Evolutionary conservation across 1,140 invertebrate species (phyloP), one percentile per base, ranked within the genome.

Genomic region (Phenacoccus solenopsis): DNA sequence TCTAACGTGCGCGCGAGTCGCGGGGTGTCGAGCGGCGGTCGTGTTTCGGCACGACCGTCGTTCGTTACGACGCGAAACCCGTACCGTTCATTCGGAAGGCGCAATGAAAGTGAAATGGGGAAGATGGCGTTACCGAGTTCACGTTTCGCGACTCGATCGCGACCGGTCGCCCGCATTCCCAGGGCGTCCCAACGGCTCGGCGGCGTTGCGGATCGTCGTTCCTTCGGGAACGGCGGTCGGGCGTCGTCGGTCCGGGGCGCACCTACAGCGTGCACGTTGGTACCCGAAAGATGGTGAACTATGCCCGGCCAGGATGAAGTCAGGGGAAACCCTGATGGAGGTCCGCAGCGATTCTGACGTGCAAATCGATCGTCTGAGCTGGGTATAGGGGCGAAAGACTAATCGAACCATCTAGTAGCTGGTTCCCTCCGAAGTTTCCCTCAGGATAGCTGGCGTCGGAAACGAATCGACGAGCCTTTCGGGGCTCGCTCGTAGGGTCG

Each of bases 331-430:
- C 83, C 86, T 90, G 89, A 84, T 91, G 88, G 88, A 90, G 83
- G 88, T 83, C 82, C 87, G 88, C 82, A 90, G 86, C 87, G 87
- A 84, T 90, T 89, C 88, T 90, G 89, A 91, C 88, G 89, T 90
- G 87, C 88, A 91, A 91, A 91, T 91, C 88, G 88, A 88, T 91
- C 87, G 88, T 90, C 86, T 81, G 85, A 92, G 83, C 84, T 90
- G 87, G 85, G 88, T 89, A 90, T 90, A 90, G 88, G 87, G 89
- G 88, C 87, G 88, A 91, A 91, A 92, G 89, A 91, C 89, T 87
- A 90, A 91, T 92, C 87, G 88, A 90, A 90, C 87, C 85, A 86
- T 90, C 88, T 90, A 89, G 87, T 90, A 90, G 88, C 87, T 90
- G 87, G 89, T 91, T 91, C 87, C 87, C 81, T 86, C 87, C 85